Evolutionary conservation across 1,140 invertebrate genomes (phyloP).

Genomic region (Heliconius hermathena): DNA sequence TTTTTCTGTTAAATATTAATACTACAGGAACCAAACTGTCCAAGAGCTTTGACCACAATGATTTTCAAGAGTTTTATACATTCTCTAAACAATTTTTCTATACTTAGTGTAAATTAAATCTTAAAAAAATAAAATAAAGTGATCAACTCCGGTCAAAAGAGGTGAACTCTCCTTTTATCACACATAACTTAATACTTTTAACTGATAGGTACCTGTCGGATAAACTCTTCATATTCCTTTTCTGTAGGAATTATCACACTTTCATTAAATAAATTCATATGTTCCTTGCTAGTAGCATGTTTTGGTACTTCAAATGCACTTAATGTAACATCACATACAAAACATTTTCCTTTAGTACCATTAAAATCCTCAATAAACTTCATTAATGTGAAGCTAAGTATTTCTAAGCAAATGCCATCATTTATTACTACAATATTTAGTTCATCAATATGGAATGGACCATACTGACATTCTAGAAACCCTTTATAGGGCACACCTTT

Average conservation of each 20-base stretch:
- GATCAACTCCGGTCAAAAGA: too few species aligned
- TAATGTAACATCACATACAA: conserved; percentile 45
- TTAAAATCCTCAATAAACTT: not conserved
- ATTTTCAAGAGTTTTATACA: too few species aligned
- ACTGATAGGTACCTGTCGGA: conserved; percentile 54
- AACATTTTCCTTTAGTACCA: conserved; percentile 45
- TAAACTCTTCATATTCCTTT: conserved; percentile 44
- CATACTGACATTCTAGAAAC: conserved; percentile 22
- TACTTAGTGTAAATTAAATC: too few species aligned
- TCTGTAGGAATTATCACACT: conserved; percentile 26
- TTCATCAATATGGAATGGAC: conserved; percentile 19
- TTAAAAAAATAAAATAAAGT: too few species aligned
- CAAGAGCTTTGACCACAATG: too few species aligned
- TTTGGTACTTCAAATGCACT: conserved; percentile 24
- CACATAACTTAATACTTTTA: not conserved
- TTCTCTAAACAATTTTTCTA: too few species aligned
- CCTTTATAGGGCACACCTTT: conserved; percentile 30
- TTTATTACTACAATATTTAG: conserved; percentile 16
- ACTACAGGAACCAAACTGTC: too few species aligned
- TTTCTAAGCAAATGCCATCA: conserved; percentile 34
- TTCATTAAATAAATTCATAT: conserved; percentile 45
- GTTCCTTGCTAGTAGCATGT: conserved; percentile 44
- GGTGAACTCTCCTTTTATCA: not conserved
- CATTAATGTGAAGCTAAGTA: conserved; percentile 44
- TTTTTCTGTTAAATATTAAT: too few species aligned